These are phyloP conservation scores for Papilio polytes DNA, from an alignment of 1,140 invertebrate species.

Conservation along the genomic window DNA sequence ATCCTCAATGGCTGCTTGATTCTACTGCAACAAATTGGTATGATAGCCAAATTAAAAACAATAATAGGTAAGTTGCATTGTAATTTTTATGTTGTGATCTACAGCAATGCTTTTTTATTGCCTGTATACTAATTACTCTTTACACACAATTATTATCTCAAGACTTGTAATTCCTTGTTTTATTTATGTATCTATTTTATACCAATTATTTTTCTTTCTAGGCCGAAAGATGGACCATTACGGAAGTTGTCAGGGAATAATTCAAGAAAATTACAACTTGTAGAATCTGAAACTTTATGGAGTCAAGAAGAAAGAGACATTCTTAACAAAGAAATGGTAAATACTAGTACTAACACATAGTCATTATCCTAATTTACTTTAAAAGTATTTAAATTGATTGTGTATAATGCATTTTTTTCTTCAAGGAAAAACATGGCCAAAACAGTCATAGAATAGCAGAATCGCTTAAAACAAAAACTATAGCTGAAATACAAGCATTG, in stretches of 20 bases:
- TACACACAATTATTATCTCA: no score
- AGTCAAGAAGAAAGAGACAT: conserved; percentile 84
- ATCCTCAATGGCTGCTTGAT: conserved; percentile 88
- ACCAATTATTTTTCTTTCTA: conserved; percentile 42
- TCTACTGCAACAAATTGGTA: conserved; percentile 82
- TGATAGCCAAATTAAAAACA: conserved; percentile 67
- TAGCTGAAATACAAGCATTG: conserved; percentile 84
- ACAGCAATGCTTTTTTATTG: not conserved
- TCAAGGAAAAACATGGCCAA: conserved; percentile 86
- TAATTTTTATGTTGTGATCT: not conserved
- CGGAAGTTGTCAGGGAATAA: conserved; percentile 65
- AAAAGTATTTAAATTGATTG: not conserved
- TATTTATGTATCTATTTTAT: not conserved
- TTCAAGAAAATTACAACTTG: conserved; percentile 47
- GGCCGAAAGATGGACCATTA: conserved; percentile 59
- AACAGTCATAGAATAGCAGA: conserved; percentile 86
- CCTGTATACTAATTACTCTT: not conserved
- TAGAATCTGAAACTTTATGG: conserved; percentile 71
- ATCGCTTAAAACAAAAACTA: conserved; percentile 86
- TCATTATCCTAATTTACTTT: conserved; percentile 8
- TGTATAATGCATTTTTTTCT: conserved; percentile 36
- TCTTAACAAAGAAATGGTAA: conserved; percentile 86
- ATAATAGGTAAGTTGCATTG: conserved; percentile 54
- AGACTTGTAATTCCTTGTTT: no score
- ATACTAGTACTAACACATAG: conserved; percentile 47